Evolutionary conservation across 2,113 vertebrate genomes (phyloP).

Genomic region (Peucedramus taeniatus): DNA sequence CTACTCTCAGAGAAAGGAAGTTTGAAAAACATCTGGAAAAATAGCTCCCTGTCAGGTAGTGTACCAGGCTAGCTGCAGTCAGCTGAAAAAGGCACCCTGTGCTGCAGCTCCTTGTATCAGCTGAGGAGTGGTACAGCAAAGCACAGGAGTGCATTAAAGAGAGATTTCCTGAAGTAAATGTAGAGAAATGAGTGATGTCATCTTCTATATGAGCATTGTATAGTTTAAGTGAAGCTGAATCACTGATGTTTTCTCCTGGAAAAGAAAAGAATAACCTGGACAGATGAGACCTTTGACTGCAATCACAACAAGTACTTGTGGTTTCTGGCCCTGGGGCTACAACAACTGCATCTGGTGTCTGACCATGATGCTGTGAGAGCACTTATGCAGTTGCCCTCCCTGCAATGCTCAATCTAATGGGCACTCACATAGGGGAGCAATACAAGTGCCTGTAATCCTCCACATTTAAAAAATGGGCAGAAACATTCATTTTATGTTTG

Average conservation of each 20-base stretch:
- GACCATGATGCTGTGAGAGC: not conserved
- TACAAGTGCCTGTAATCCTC: not conserved
- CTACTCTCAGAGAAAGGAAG: not conserved
- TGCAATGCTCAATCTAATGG: not conserved
- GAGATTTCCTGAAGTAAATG: not conserved
- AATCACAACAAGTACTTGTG: not conserved
- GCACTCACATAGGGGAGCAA: not conserved
- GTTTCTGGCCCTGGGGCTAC: not conserved
- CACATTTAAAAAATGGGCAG: slow-evolving; percentile 18
- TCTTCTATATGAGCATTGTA: not conserved
- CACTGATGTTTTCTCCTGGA: not conserved
- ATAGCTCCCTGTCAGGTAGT: not conserved
- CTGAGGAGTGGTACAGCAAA: not conserved
- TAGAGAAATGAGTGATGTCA: not conserved
- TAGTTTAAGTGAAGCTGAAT: not conserved
- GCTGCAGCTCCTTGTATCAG: not conserved
- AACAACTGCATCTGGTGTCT: not conserved
- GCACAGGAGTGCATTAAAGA: not conserved
- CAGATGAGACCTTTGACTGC: slow-evolving; percentile 8
- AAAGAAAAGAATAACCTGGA: not conserved
- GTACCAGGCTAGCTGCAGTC: not conserved
- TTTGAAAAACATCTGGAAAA: not conserved
- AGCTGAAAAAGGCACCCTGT: not conserved
- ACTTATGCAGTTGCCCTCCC: not conserved
- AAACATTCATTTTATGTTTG: slow-evolving; percentile 54